Percentiles rank a stretch among this genome's conserved stretches.
phyloP scores from a whole-genome alignment of 1,140 invertebrate genomes.

The Hylaeus anthracinus region DNA sequence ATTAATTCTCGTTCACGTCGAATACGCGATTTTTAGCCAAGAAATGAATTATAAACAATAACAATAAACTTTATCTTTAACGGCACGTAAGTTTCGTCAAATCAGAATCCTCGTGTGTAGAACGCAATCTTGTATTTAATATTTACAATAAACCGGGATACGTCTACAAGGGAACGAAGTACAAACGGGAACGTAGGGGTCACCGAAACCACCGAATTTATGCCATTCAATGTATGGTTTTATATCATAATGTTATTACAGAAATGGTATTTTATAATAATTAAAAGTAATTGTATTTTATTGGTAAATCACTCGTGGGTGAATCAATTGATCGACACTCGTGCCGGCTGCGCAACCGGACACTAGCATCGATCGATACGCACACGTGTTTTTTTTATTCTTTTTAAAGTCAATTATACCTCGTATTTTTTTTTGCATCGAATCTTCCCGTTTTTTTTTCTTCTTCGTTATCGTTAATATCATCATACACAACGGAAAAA shows the following conservation, averaged over 20 bases:
- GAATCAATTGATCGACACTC: constrained; percentile 67
- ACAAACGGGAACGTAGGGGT: neutral
- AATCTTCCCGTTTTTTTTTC: constrained; percentile 59
- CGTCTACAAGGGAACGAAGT: neutral
- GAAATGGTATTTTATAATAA: constrained; percentile 79
- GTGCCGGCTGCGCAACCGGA: constrained; percentile 33
- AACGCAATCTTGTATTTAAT: neutral
- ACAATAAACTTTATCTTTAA: constrained; percentile 50
- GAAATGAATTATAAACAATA: constrained; percentile 23
- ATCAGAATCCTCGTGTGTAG: neutral
- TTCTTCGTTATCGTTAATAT: constrained; percentile 54
- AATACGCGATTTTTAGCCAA: constrained; percentile 15
- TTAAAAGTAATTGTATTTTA: constrained; percentile 78
- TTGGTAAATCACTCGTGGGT: constrained; percentile 74
- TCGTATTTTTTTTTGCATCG: constrained; percentile 59
- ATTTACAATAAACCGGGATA: neutral
- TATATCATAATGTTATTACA: constrained; percentile 80
- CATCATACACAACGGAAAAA: constrained; percentile 80
- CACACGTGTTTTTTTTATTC: constrained; percentile 57
- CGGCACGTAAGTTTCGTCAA: neutral
- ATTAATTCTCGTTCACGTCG: neutral
- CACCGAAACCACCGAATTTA: constrained; percentile 8
- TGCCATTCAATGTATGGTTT: constrained; percentile 80
- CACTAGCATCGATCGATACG: constrained; percentile 61
- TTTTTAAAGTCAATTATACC: constrained; percentile 63